These are phyloP conservation scores for Tribolium freemani DNA, from an alignment of 2,888 invertebrate genomes.

Conservation along the genomic window DNA sequence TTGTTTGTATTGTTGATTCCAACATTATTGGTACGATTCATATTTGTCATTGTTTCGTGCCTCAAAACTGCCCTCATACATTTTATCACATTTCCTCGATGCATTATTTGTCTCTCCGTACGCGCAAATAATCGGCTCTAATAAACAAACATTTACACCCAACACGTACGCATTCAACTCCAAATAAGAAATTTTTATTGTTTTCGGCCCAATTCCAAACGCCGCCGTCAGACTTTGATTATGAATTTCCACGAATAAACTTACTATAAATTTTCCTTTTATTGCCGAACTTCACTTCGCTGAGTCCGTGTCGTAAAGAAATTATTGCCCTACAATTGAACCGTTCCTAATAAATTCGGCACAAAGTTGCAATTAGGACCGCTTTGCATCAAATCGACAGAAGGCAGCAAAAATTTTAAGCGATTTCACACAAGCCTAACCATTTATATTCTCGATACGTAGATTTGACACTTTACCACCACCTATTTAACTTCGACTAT, in stretches of 20 bases:
- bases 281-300: conserved; percentile 36
- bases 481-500: background rate
- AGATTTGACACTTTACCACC: background rate
- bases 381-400: conserved; percentile 14
- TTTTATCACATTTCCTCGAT: conserved; percentile 25
- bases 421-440: conserved; percentile 1
- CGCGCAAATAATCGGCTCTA: conserved; percentile 24
- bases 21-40: conserved; percentile 41
- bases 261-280: conserved; percentile 33
- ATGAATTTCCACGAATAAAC: conserved; percentile 34
- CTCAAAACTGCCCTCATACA: conserved; percentile 16
- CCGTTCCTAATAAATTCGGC: conserved; percentile 24
- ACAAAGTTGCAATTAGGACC: conserved; percentile 32
- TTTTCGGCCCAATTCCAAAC: conserved; percentile 11
- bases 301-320: conserved; percentile 30
- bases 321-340: conserved; percentile 22
- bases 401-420: conserved; percentile 4
- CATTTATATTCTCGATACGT: background rate
- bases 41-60: conserved; percentile 37
- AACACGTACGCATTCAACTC: conserved; percentile 1
- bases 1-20: conserved; percentile 44
- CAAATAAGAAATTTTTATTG: conserved; percentile 22
- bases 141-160: conserved; percentile 32
- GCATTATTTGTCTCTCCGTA: conserved; percentile 17
- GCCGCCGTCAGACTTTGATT: conserved; percentile 29